Conservation (phyloP, 2,113 vertebrate species). For the Channa argus region DNA sequence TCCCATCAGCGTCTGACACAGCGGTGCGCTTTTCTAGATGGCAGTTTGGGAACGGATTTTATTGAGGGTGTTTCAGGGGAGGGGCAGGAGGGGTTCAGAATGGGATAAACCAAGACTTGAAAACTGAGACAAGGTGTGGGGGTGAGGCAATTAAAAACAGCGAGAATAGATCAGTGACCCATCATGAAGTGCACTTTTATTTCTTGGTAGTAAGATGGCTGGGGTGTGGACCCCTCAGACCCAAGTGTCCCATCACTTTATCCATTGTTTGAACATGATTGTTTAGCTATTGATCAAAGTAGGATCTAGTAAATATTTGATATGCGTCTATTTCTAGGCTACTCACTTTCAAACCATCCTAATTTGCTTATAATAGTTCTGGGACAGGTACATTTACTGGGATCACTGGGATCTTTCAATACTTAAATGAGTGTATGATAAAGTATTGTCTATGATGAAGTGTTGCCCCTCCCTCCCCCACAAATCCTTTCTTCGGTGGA, state of each 20-base stretch:
- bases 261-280: conserved; percentile 37
- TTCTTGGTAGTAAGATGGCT: conserved; percentile 45
- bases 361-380: neutral
- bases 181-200: conserved; percentile 29
- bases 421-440: neutral
- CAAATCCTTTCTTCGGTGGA: conserved; percentile 54
- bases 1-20: neutral
- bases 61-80: conserved; percentile 60
- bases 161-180: conserved; percentile 21
- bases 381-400: neutral
- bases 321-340: conserved; percentile 20
- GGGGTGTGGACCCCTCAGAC: conserved; percentile 17
- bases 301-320: neutral
- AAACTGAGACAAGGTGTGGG: conserved; percentile 26
- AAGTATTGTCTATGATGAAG: too few species aligned
- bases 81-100: conserved; percentile 45
- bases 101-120: conserved; percentile 43
- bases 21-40: conserved; percentile 35
- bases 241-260: conserved; percentile 16
- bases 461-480: conserved; percentile 22
- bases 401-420: neutral
- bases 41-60: conserved; percentile 46
- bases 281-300: conserved; percentile 17
- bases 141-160: conserved; percentile 15
- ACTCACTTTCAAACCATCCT: neutral